A percentile compares a stretch with the other conserved stretches of the same genome.
These are phyloP conservation scores for Cariama cristata DNA, from an alignment of 2,113 vertebrate genomes.

Conservation along the genomic window DNA sequence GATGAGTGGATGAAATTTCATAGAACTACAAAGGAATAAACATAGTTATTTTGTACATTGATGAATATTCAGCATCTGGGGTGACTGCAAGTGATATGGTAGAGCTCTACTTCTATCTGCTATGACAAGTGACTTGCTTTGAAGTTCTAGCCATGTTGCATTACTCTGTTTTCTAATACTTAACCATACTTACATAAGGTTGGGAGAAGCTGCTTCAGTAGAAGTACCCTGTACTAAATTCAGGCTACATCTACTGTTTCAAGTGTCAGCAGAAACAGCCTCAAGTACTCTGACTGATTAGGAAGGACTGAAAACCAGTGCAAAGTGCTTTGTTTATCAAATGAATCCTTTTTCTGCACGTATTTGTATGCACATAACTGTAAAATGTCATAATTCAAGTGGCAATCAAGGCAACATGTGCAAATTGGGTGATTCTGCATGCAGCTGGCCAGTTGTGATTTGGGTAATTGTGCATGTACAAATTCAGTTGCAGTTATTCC, in stretches of 20 bases:
- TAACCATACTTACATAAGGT: background rate
- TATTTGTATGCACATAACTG: conserved; percentile 48
- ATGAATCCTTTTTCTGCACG: background rate
- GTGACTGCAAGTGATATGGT: background rate
- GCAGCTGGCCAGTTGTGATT: conserved; percentile 68
- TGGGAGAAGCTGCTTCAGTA: background rate
- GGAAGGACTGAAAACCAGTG: conserved; percentile 16
- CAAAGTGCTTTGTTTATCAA: conserved; percentile 42
- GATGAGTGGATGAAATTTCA: background rate
- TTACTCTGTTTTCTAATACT: background rate
- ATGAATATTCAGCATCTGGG: background rate
- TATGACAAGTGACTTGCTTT: background rate
- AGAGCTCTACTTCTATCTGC: background rate
- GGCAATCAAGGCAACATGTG: conserved; percentile 49
- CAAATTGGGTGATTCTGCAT: conserved; percentile 46
- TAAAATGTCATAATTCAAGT: conserved; percentile 56
- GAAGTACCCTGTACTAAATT: background rate
- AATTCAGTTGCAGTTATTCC: conserved; percentile 21
- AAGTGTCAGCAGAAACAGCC: conserved; percentile 25
- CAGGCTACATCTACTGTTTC: background rate
- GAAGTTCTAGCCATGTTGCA: background rate
- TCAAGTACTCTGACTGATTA: conserved; percentile 31
- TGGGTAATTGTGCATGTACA: conserved; percentile 24
- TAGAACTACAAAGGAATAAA: background rate
- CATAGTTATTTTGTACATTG: background rate